A percentile compares a stretch with the other conserved stretches of the same genome.
Conservation (phyloP, 2,888 invertebrate species). For the Hemicrepidius hirtus region DNA sequence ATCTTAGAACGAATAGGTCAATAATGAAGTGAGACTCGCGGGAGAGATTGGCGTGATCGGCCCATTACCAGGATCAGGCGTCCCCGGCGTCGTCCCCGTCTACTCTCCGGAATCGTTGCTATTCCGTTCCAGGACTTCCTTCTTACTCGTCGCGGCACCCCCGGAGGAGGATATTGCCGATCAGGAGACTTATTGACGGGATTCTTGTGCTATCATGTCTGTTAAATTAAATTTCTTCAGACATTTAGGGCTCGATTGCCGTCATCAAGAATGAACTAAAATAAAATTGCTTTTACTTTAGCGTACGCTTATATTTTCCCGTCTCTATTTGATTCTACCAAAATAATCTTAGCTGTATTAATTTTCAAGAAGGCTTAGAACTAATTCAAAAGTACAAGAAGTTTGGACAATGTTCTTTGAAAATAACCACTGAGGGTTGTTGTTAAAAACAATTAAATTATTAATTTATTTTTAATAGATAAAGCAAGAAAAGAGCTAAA, state of each 20-base stretch:
- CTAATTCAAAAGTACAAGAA: no score
- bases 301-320: not conserved
- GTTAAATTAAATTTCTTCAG: conserved; percentile 64
- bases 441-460: no score
- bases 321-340: no score
- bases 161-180: conserved; percentile 64
- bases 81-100: conserved; percentile 39
- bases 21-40: conserved; percentile 68
- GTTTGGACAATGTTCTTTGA: no score
- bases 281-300: conserved; percentile 5
- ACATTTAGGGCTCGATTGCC: conserved; percentile 55
- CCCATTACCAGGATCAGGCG: conserved; percentile 63
- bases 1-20: conserved; percentile 62
- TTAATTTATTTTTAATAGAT: no score
- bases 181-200: conserved; percentile 61
- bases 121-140: conserved; percentile 42
- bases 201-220: conserved; percentile 59
- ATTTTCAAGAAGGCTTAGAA: no score
- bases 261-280: conserved; percentile 23
- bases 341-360: no score
- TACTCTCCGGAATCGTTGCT: conserved; percentile 37
- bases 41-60: conserved; percentile 67
- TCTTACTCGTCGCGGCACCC: conserved; percentile 43
- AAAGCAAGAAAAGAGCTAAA: no score
- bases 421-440: no score